A percentile compares a stretch with the other conserved stretches of the same genome.
Conservation (phyloP, 2,888 invertebrate genomes). For the Napeogenes sylphis region DNA sequence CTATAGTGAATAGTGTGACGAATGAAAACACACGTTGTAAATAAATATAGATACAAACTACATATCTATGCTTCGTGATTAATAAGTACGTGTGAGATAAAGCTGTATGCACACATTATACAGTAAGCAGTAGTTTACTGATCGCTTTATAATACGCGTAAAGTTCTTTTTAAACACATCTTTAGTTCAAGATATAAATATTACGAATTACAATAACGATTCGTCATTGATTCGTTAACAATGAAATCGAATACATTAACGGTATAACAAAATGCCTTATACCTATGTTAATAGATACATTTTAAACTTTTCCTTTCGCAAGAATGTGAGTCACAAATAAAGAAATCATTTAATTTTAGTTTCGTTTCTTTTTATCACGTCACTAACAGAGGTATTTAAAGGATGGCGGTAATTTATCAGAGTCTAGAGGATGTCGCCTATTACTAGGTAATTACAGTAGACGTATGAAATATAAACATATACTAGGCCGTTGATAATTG, state of each 20-base stretch:
- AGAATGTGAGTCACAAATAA: slow-evolving; percentile 13
- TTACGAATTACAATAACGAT: background rate
- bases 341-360: background rate
- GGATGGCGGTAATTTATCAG: too few relatives aligned
- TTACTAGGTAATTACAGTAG: too few relatives aligned
- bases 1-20: background rate
- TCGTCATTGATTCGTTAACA: background rate
- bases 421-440: too few relatives aligned
- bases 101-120: too few relatives aligned
- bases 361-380: background rate
- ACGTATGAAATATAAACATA: too few relatives aligned
- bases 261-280: slow-evolving; percentile 13
- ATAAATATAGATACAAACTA: background rate
- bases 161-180: too few relatives aligned
- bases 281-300: slow-evolving; percentile 15
- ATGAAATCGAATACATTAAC: slow-evolving; percentile 8
- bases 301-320: slow-evolving; percentile 23
- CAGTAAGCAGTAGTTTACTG: too few relatives aligned
- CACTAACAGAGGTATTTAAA: background rate
- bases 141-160: too few relatives aligned
- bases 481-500: too few relatives aligned
- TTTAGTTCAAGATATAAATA: too few relatives aligned
- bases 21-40: background rate
- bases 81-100: background rate
- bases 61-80: background rate